These are phyloP conservation scores for Drosophila biarmipes DNA, from an alignment of 1,140 invertebrate genomes.

Conservation along the genomic window DNA sequence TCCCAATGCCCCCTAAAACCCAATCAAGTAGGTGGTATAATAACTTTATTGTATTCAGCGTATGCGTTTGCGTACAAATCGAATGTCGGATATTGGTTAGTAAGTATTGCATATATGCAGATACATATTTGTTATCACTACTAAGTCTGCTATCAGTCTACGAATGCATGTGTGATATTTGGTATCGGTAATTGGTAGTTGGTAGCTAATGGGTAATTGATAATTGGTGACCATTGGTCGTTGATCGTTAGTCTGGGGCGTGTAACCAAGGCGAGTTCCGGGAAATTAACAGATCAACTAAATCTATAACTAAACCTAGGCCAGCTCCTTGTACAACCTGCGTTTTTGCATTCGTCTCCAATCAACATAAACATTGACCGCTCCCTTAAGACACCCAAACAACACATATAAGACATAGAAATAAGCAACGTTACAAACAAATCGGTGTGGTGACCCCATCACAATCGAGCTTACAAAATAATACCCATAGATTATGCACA, in stretches of 20 bases:
- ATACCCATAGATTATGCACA: constrained; percentile 65
- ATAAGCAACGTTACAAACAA: constrained; percentile 35
- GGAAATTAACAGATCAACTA: constrained; percentile 13
- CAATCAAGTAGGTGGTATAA: constrained; percentile 20
- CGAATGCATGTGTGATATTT: constrained; percentile 60
- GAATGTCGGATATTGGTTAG: constrained; percentile 62
- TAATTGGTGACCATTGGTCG: constrained; percentile 5
- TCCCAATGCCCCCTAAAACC: neutral
- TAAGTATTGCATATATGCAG: constrained; percentile 39
- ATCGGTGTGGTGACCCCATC: constrained; percentile 27
- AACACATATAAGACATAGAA: constrained; percentile 38
- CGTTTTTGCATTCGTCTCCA: constrained; percentile 31
- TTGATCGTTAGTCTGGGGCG: constrained; percentile 1
- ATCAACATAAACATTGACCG: constrained; percentile 4
- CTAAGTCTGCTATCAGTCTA: constrained; percentile 79
- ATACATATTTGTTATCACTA: constrained; percentile 36
- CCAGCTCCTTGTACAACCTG: constrained; percentile 65
- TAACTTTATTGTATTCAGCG: constrained; percentile 59
- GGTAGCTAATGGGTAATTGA: constrained; percentile 9
- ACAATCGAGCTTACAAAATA: constrained; percentile 60
- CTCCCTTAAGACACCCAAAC: constrained; percentile 4
- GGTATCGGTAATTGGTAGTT: constrained; percentile 8
- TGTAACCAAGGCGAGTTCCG: neutral
- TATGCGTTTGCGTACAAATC: constrained; percentile 63
- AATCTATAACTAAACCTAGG: constrained; percentile 57